phyloP scores from a whole-genome alignment of 2,888 invertebrate species.

The Parasteatoda lunata region DNA sequence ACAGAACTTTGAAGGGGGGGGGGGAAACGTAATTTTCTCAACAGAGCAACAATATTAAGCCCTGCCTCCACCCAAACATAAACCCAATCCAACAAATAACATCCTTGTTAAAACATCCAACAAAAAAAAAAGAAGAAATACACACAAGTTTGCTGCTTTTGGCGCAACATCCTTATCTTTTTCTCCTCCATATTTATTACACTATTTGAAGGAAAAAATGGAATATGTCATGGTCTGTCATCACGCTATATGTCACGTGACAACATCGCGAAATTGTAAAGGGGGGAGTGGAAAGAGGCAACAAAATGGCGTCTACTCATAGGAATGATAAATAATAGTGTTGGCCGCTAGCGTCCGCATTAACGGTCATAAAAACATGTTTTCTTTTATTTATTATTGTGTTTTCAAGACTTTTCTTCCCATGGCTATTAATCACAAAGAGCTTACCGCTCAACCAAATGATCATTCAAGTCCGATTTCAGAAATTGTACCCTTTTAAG shows the following conservation, averaged over 20 bases:
- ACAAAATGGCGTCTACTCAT: neutral
- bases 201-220: neutral
- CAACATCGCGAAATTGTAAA: neutral
- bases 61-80: too few relatives aligned
- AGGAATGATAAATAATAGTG: slow-evolving; percentile 35
- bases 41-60: too few relatives aligned
- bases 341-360: neutral
- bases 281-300: neutral
- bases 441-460: too few relatives aligned
- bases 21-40: too few relatives aligned
- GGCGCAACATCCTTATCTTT: neutral
- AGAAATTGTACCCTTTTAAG: too few relatives aligned
- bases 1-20: too few relatives aligned
- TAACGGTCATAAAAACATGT: neutral
- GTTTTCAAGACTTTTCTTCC: too few relatives aligned
- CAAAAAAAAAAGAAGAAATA: slow-evolving; percentile 1
- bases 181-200: neutral
- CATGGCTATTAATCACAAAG: too few relatives aligned
- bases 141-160: slow-evolving; percentile 8
- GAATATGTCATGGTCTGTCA: slow-evolving; percentile 26
- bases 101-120: too few relatives aligned
- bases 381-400: neutral
- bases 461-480: too few relatives aligned
- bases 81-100: too few relatives aligned
- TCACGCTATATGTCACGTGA: slow-evolving; percentile 50